A percentile compares a stretch with the other conserved stretches of the same genome.
These are phyloP conservation scores for Coracias cyanogaster DNA, from an alignment of 2,797 vertebrate genomes.

Conservation along the genomic window DNA sequence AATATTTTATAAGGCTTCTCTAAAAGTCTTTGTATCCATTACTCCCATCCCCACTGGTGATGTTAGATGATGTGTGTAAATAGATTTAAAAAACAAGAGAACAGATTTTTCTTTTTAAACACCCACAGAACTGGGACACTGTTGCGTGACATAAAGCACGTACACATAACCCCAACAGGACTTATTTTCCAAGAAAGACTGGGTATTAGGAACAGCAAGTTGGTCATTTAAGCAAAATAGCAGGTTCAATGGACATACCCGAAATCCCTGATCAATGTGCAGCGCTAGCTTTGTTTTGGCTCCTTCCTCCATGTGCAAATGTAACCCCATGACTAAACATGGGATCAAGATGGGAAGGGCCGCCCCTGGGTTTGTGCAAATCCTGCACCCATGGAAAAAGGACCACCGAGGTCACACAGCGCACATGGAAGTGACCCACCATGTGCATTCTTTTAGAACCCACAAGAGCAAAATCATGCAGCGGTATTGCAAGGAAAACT, in stretches of 20 bases:
- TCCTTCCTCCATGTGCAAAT: neutral
- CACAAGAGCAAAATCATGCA: neutral
- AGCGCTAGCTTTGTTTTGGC: neutral
- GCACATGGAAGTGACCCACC: accelerated
- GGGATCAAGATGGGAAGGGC: accelerated
- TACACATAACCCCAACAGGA: neutral
- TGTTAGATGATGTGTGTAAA: neutral
- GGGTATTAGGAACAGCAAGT: neutral
- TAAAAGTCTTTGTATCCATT: neutral
- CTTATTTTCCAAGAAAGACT: neutral
- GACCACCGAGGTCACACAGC: accelerated
- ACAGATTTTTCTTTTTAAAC: neutral
- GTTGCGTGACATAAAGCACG: neutral
- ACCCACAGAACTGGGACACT: neutral
- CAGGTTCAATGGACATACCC: accelerated
- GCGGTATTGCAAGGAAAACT: neutral
- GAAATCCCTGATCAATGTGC: neutral
- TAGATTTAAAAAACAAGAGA: neutral
- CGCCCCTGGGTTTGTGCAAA: neutral
- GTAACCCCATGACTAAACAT: neutral
- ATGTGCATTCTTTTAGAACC: accelerated
- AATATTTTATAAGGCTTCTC: neutral
- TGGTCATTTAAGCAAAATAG: neutral
- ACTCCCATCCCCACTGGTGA: neutral
- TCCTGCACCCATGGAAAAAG: neutral